Percentiles rank a stretch among this genome's conserved stretches.
phyloP scores from a whole-genome alignment of 2,888 invertebrate species.

The Palloptera scutellata region DNA sequence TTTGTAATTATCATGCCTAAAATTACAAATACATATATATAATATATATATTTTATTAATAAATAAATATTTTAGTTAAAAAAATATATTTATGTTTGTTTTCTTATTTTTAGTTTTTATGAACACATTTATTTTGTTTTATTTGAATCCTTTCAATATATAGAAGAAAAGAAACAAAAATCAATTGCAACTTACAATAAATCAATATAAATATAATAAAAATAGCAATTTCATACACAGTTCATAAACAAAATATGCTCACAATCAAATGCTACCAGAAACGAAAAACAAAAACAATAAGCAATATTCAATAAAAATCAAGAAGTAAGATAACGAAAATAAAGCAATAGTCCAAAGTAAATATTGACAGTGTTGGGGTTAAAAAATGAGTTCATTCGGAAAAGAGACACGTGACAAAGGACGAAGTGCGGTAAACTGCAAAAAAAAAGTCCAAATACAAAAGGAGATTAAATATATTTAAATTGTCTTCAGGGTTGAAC shows the following conservation, averaged over 20 bases:
- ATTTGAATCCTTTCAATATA: constrained; percentile 39
- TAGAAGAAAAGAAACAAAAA: constrained; percentile 23
- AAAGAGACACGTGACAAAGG: constrained; percentile 15
- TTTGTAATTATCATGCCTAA: constrained; percentile 40
- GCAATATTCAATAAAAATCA: constrained; percentile 38
- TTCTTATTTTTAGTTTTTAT: constrained; percentile 36
- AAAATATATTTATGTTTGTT: constrained; percentile 39
- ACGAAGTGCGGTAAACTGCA: no score
- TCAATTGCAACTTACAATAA: constrained; percentile 39
- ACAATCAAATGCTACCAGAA: constrained; percentile 23
- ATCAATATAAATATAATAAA: constrained; percentile 40
- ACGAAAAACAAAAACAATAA: constrained; percentile 29
- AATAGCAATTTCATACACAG: constrained; percentile 38
- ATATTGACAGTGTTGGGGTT: constrained; percentile 56
- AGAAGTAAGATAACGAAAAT: constrained; percentile 43
- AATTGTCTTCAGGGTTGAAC: no score
- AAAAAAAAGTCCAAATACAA: no score
- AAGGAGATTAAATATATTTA: no score
- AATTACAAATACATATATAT: constrained; percentile 46
- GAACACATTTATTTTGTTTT: constrained; percentile 27
- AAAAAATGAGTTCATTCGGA: constrained; percentile 2
- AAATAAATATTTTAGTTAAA: constrained; percentile 60
- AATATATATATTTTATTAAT: constrained; percentile 53
- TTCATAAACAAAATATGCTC: constrained; percentile 38
- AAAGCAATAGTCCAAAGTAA: constrained; percentile 63